These are phyloP conservation scores for Bettongia penicillata DNA, from an alignment of 2,113 vertebrate genomes.

Conservation along the genomic window DNA sequence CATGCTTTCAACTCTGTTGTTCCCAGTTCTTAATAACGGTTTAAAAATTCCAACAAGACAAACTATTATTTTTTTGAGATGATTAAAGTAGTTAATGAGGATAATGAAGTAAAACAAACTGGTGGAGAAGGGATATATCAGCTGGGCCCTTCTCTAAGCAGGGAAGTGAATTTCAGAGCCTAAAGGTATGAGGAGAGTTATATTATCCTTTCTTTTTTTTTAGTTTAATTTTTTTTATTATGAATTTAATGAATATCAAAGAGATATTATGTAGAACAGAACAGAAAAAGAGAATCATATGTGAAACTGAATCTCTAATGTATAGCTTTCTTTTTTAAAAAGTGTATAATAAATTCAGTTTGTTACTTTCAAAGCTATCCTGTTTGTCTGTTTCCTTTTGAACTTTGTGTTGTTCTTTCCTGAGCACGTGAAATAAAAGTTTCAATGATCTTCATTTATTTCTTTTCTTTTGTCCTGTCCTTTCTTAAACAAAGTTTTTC, in stretches of 20 bases:
- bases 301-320: not conserved
- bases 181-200: not conserved
- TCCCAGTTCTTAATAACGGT: not conserved
- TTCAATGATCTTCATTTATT: not conserved
- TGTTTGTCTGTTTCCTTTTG: not conserved
- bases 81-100: not conserved
- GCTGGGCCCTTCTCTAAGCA: not conserved
- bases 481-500: not conserved
- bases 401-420: not conserved
- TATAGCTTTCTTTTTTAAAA: not conserved
- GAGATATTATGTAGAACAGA: not conserved
- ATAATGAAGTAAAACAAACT: not conserved
- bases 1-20: constrained; percentile 27
- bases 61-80: not conserved
- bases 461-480: not conserved
- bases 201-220: not conserved
- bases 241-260: not conserved
- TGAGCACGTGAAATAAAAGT: not conserved
- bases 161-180: not conserved
- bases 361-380: not conserved
- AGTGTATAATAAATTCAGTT: not conserved
- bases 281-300: not conserved
- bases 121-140: constrained; percentile 17
- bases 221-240: not conserved
- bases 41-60: not conserved